Evolutionary conservation across 2,797 vertebrate species (phyloP).

Genomic region (Argentina silus): DNA sequence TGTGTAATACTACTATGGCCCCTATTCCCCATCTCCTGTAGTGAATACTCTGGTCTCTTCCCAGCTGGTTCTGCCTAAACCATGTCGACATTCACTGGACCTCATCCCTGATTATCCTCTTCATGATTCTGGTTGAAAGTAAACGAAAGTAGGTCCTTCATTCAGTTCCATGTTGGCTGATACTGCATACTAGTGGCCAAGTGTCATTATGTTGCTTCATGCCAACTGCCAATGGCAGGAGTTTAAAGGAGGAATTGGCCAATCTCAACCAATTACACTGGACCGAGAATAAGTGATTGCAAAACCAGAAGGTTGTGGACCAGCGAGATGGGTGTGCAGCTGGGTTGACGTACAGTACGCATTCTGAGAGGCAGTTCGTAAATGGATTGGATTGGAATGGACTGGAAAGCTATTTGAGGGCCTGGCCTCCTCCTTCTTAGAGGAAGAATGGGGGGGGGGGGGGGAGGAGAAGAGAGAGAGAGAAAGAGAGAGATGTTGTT

Average conservation of each 20-base stretch:
- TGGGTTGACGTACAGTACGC: too few relatives aligned
- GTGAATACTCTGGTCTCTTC: background rate
- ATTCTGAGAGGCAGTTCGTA: too few relatives aligned
- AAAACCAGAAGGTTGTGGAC: background rate
- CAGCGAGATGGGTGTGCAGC: background rate
- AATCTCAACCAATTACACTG: background rate
- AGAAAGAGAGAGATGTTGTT: background rate
- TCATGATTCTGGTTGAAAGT: background rate
- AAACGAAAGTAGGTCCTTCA: background rate
- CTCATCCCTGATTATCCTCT: background rate
- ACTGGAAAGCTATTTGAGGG: too few relatives aligned
- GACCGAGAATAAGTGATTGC: background rate
- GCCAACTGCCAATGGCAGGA: background rate
- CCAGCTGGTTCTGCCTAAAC: background rate
- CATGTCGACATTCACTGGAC: background rate
- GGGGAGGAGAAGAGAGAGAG: background rate
- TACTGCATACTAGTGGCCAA: too few relatives aligned
- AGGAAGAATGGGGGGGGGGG: background rate
- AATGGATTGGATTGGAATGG: too few relatives aligned
- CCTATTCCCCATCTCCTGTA: too few relatives aligned
- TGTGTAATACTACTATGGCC: too few relatives aligned
- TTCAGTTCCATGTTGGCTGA: constrained; percentile 1
- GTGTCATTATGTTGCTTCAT: background rate
- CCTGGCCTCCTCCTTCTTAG: background rate
- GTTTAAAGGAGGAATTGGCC: background rate